A percentile compares a stretch with the other conserved stretches of the same genome.
Evolutionary conservation across 2,797 vertebrate genomes (phyloP).

Genomic region (Enteromius paludinosus): DNA sequence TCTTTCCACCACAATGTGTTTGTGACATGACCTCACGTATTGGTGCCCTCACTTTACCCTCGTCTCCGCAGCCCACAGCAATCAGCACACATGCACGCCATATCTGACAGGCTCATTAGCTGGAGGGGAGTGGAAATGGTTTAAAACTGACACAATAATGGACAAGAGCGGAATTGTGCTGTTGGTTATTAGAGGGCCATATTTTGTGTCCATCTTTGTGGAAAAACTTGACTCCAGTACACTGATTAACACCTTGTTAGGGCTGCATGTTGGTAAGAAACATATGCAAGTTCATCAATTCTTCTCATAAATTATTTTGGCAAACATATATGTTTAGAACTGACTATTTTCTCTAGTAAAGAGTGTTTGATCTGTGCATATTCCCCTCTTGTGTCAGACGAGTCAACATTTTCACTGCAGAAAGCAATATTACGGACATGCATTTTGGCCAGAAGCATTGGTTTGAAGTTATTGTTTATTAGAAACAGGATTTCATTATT

Average conservation of each 20-base stretch:
- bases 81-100: slow-evolving; percentile 17
- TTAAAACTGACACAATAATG: slow-evolving; percentile 42
- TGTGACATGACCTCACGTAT: slow-evolving; percentile 26
- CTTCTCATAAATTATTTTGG: no score
- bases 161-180: background rate
- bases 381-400: background rate
- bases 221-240: background rate
- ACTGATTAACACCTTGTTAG: background rate
- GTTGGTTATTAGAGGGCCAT: background rate
- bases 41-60: slow-evolving; percentile 18
- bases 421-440: background rate
- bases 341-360: background rate
- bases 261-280: background rate
- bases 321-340: background rate
- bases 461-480: background rate
- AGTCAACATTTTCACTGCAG: background rate
- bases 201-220: background rate
- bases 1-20: slow-evolving; percentile 15
- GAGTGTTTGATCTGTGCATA: background rate
- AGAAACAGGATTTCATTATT: background rate
- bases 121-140: slow-evolving; percentile 32
- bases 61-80: slow-evolving; percentile 13
- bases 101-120: slow-evolving; percentile 43
- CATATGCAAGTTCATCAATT: no score
- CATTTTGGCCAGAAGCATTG: background rate